Base-by-base conservation (phyloP, 2,797 vertebrate species). In the Arnoldichthys spilopterus region DNA sequence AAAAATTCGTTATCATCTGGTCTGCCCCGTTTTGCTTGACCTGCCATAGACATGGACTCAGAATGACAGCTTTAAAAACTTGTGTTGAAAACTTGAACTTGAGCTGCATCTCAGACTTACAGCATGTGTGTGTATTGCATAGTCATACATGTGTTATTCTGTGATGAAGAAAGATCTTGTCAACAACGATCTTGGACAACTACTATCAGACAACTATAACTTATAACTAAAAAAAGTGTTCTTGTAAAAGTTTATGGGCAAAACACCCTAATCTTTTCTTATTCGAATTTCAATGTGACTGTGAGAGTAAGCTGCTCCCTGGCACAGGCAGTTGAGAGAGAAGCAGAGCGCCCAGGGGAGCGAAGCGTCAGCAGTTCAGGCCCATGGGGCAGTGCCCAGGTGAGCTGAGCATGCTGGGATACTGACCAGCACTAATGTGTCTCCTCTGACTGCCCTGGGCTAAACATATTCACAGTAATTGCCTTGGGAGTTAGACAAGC, bases 361-460 rank as follows among this genome's bases (percentile, higher is more conserved):
- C 3, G 32, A 64, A 79, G 69, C 64, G 68, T 81, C 76, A 82
- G 76, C 76, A 77, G 56, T 81, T 70, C 67, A 49, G 76, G 26
- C 78, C 83, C 74, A 83, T 77, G 74, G 74, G 81, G 69, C 76
- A 79, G 75, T 81, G 82, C 83, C 80, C 74, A 68, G 82, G 82
- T 78, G 77, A 80, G 81, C 79, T 82, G 82, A 85, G 79, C 82
- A 83, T 80, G 77, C 83, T 76, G 83, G 86, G 83, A 84, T 80
- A 83, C 83, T 87, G 84, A 85, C 86, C 83, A 81, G 77, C 79
- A 81, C 81, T 83, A 85, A 85, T 81, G 76, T 83, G 76, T 81
- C 85, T 86, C 85, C 51, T 74, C 81, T 83, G 81, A 81, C 73
- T 66, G 83, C 85, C 83, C 81, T 72, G 75, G 81, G 85, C 83